A percentile compares a stretch with the other conserved stretches of the same genome.
Evolutionary conservation across 2,888 invertebrate species (phyloP).

Genomic region (Allygus modestus): DNA sequence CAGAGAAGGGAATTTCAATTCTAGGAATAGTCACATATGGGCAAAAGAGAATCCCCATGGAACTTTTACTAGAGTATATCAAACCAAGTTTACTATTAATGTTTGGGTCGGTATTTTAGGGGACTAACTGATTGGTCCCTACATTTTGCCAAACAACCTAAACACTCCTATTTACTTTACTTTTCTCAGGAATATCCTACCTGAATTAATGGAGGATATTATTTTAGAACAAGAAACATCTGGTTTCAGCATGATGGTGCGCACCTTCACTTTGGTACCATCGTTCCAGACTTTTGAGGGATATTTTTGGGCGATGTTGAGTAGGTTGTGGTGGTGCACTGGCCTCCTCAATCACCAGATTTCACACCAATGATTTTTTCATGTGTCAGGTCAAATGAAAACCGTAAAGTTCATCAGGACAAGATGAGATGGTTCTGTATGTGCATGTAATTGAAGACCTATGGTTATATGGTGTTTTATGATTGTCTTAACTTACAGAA

Average conservation of each 20-base stretch:
- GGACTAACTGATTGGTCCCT: slow-evolving; percentile 4
- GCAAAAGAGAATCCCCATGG: slow-evolving; percentile 10
- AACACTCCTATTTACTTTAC: slow-evolving; percentile 6
- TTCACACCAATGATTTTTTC: slow-evolving; percentile 6
- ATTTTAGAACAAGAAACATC: neutral
- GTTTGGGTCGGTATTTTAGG: slow-evolving; percentile 11
- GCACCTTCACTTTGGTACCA: neutral
- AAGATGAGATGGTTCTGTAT: no score
- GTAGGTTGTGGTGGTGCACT: slow-evolving; percentile 10
- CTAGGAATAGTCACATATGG: slow-evolving; percentile 8
- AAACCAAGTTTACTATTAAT: slow-evolving; percentile 13
- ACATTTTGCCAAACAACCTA: slow-evolving; percentile 27
- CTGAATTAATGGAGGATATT: slow-evolving; percentile 17
- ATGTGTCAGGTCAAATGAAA: slow-evolving; percentile 8
- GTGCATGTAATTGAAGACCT: no score
- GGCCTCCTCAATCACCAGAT: slow-evolving; percentile 29
- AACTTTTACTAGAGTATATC: neutral
- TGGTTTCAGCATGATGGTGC: slow-evolving; percentile 45
- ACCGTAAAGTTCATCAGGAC: neutral
- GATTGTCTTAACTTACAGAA: no score
- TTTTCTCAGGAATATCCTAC: slow-evolving; percentile 25
- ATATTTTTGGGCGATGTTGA: neutral
- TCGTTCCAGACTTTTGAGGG: neutral
- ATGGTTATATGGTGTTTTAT: no score
- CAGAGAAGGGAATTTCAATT: slow-evolving; percentile 10